Evolutionary conservation across 2,797 vertebrate species (phyloP), one percentile per base, ranked within the genome.

Genomic region (Okamejei kenojei): DNA sequence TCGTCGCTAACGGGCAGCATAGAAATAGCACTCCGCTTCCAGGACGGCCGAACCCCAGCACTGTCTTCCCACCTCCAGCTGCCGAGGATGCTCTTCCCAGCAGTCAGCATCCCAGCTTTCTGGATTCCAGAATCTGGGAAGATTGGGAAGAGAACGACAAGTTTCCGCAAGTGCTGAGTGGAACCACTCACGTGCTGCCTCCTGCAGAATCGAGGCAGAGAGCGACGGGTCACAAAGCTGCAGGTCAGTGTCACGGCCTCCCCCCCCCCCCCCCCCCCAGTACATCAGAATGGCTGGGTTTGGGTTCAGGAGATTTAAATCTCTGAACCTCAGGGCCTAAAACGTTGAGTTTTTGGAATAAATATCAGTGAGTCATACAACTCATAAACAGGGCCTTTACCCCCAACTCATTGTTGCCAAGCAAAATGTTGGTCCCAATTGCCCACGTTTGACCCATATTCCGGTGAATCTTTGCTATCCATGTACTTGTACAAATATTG

Each of bases 61-160:
- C 65, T 68, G 0, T 93, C 78, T 93, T 94, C 35, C 58, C 26
- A 0, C 74, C 45, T 84, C 90, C 94, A 4, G 94, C 38, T 9
- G 61, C 15, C 2, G 17, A 65, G n/a, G 93, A 93, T 0, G 13
- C 65, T n/a, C 93, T 94, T 21, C 94, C 93, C 0, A 93, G 94
- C 29, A 93, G 94, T 93, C 93, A 94, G 35, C 94, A 93, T 91
- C 94, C 93, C 0, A 96, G 96, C 94, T 95, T 96, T 74, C 95
- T 97, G 94, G 96, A 97, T 93, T 96, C 97, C 1, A 96, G 94
- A 92, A 80, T 97, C 26, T 98, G 98, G 98, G 97, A 97, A 17
- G 95, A 96, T 68, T 96, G 95, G 96, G 97, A 97, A 86, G 97
- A 97, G 0, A 96, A 96, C 4, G 95, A 96, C 1, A 95, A 94